These are phyloP conservation scores for Eilema caniola DNA, from an alignment of 2,888 invertebrate species.

Conservation along the genomic window DNA sequence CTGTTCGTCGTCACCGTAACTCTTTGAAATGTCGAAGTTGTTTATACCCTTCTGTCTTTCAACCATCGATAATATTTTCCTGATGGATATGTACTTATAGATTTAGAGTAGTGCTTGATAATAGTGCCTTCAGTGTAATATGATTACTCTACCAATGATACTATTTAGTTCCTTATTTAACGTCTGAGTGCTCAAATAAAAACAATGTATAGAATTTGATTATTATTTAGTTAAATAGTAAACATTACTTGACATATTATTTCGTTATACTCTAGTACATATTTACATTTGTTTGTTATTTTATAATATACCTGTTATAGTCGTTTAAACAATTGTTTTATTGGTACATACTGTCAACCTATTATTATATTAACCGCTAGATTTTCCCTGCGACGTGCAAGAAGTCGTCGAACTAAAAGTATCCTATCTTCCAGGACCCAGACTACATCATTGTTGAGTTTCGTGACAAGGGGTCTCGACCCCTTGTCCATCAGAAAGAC, in stretches of 20 bases:
- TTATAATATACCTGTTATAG: slow-evolving; percentile 36
- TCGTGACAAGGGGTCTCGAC: neutral
- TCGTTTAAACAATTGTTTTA: slow-evolving; percentile 32
- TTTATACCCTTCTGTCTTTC: neutral
- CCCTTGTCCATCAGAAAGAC: too few relatives aligned
- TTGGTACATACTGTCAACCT: slow-evolving; percentile 10
- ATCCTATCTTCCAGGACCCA: neutral
- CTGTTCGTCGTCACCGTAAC: neutral
- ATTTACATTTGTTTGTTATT: slow-evolving; percentile 34
- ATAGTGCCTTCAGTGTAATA: slow-evolving; percentile 43
- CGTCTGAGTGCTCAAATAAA: slow-evolving; percentile 40
- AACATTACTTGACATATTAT: slow-evolving; percentile 17
- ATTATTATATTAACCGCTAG: neutral
- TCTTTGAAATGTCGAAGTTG: neutral
- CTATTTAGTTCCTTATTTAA: slow-evolving; percentile 30
- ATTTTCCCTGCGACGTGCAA: neutral
- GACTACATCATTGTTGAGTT: neutral
- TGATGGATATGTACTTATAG: slow-evolving; percentile 41
- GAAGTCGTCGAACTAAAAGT: neutral
- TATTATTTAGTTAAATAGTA: slow-evolving; percentile 8
- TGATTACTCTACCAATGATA: slow-evolving; percentile 10
- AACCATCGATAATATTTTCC: slow-evolving; percentile 31
- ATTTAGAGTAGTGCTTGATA: slow-evolving; percentile 26
- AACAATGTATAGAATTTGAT: slow-evolving; percentile 10
- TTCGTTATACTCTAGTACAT: slow-evolving; percentile 24